Evolutionary conservation across 2,113 vertebrate genomes (phyloP).

Genomic region (Pachypanchax playfairii): DNA sequence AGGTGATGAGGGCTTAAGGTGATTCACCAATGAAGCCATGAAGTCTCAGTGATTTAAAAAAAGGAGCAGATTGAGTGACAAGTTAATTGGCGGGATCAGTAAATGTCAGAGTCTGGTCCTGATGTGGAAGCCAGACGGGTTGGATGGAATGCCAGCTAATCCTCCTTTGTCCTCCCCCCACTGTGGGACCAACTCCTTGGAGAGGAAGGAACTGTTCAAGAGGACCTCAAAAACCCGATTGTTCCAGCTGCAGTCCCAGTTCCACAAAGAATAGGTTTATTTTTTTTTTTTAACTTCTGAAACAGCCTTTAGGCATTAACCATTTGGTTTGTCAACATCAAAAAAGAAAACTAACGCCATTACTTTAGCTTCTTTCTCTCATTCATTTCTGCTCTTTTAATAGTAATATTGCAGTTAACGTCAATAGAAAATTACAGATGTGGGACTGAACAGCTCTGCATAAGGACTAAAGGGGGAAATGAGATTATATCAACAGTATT

Average conservation of each 20-base stretch:
- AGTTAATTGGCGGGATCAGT: conserved; percentile 78
- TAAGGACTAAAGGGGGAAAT: too few relatives aligned
- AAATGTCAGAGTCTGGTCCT: conserved; percentile 65
- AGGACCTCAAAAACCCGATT: conserved; percentile 64
- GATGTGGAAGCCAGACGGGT: conserved; percentile 70
- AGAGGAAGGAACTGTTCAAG: conserved; percentile 63
- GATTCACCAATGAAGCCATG: conserved; percentile 68
- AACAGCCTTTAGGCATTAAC: conserved; percentile 35
- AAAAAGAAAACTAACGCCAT: conserved; percentile 9
- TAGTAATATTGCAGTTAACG: neutral
- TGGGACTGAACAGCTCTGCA: too few relatives aligned
- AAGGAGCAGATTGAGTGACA: conserved; percentile 76
- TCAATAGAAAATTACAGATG: neutral
- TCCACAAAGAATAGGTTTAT: conserved; percentile 47
- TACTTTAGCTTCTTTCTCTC: neutral
- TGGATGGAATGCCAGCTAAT: conserved; percentile 75
- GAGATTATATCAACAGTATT: too few relatives aligned
- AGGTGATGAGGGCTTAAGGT: conserved; percentile 50
- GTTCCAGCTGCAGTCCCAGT: conserved; percentile 49
- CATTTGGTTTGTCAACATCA: conserved; percentile 32
- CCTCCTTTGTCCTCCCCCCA: conserved; percentile 64
- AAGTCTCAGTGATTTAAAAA: conserved; percentile 55
- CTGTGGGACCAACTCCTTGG: conserved; percentile 54
- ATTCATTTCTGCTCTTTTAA: neutral
- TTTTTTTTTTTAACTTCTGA: conserved; percentile 16